These are phyloP conservation scores for Arion vulgaris DNA, from an alignment of 1,140 invertebrate genomes.

Conservation along the genomic window DNA sequence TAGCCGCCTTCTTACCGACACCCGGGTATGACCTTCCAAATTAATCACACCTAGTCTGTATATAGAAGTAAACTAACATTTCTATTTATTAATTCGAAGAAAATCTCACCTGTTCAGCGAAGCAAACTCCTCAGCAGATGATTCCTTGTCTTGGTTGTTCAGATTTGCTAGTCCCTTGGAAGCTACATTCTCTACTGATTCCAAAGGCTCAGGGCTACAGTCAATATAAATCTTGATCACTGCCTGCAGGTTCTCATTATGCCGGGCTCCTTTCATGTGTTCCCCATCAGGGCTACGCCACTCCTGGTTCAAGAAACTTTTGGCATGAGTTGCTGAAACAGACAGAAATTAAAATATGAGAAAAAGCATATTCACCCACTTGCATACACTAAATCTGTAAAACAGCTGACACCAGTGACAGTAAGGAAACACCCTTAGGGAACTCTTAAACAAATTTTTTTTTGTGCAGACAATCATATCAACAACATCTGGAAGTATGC, in stretches of 20 bases:
- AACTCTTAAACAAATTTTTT: not conserved
- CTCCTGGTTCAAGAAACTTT: constrained; percentile 68
- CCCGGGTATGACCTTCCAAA: too few relatives aligned
- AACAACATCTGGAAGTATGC: too few relatives aligned
- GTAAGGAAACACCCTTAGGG: not conserved
- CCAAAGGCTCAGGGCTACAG: constrained; percentile 56
- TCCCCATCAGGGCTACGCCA: constrained; percentile 68
- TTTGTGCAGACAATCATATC: too few relatives aligned
- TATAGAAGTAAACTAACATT: too few relatives aligned
- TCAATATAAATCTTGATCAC: constrained; percentile 59
- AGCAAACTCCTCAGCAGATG: constrained; percentile 75
- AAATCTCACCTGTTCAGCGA: constrained; percentile 75
- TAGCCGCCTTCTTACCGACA: too few relatives aligned
- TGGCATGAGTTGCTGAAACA: constrained; percentile 59
- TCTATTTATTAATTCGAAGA: too few relatives aligned
- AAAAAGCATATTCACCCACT: too few relatives aligned
- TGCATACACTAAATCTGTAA: too few relatives aligned
- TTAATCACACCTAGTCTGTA: too few relatives aligned
- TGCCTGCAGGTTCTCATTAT: constrained; percentile 67
- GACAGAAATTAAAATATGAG: too few relatives aligned
- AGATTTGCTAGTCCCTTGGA: constrained; percentile 66
- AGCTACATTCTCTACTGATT: constrained; percentile 62
- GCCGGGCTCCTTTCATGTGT: constrained; percentile 67
- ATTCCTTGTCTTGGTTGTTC: constrained; percentile 72
- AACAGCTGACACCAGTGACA: constrained; percentile 30